phyloP scores from a whole-genome alignment of 2,797 vertebrate genomes.

The Pseudomugil tenellus region DNA sequence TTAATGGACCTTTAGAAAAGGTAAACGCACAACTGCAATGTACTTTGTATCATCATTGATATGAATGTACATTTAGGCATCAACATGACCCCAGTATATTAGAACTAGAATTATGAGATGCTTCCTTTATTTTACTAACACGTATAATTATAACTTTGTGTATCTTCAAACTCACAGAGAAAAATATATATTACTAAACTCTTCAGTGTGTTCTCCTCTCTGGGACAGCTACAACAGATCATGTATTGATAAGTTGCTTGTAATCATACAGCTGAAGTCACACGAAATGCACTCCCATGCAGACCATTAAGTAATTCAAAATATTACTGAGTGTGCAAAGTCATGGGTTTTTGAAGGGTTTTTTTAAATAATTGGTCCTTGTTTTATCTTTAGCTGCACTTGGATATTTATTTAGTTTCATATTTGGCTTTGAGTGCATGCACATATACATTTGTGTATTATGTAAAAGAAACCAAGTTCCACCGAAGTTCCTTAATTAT shows the following conservation, averaged over 20 bases:
- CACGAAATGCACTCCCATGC: constrained; percentile 3
- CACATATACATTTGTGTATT: neutral
- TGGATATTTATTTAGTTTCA: neutral
- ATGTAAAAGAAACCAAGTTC: constrained; percentile 8
- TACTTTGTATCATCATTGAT: neutral
- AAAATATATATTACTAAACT: constrained; percentile 37
- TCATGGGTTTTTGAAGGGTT: neutral
- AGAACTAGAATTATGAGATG: constrained; percentile 2
- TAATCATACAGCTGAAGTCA: constrained; percentile 3
- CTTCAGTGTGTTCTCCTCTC: constrained; percentile 31
- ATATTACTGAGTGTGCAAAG: neutral
- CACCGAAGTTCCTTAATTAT: constrained; percentile 6
- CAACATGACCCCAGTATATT: neutral
- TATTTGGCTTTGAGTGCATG: neutral
- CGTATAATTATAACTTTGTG: neutral
- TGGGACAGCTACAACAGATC: constrained; percentile 19
- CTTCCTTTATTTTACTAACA: neutral
- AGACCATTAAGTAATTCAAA: neutral
- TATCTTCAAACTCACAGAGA: constrained; percentile 15
- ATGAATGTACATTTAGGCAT: neutral
- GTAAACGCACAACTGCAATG: constrained; percentile 27
- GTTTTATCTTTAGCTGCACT: neutral
- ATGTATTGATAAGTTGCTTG: constrained; percentile 8
- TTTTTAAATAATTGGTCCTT: neutral
- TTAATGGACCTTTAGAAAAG: constrained; percentile 18